phyloP scores from a whole-genome alignment of 2,888 invertebrate genomes.

The Lithophane semibrunnea region DNA sequence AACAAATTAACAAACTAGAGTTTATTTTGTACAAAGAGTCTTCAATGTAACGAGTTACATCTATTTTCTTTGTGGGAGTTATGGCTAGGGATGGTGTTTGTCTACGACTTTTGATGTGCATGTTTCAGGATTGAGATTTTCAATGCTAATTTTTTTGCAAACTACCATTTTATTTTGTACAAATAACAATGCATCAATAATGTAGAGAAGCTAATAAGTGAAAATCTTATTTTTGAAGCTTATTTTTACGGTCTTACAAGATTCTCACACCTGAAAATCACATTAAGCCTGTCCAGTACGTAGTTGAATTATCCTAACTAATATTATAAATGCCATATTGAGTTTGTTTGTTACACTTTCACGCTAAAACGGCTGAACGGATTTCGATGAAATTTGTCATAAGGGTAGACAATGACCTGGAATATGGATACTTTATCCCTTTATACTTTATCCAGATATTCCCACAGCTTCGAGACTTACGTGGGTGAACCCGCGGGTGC shows the following conservation, averaged over 20 bases:
- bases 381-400: too few species aligned
- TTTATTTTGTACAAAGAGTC: constrained; percentile 35
- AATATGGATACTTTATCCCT: too few species aligned
- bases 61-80: constrained; percentile 2
- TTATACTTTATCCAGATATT: too few species aligned
- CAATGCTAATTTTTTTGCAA: too few species aligned
- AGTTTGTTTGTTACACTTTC: too few species aligned
- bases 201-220: background rate
- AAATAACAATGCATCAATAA: background rate
- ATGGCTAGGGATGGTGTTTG: background rate
- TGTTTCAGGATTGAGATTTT: background rate
- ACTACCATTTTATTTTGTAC: too few species aligned
- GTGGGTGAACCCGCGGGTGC: too few species aligned
- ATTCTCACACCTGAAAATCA: background rate
- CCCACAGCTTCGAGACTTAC: too few species aligned
- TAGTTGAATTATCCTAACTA: background rate
- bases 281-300: background rate
- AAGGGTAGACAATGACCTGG: too few species aligned
- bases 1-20: constrained; percentile 49
- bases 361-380: too few species aligned
- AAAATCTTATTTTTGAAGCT: background rate
- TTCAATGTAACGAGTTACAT: constrained; percentile 22
- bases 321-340: too few species aligned
- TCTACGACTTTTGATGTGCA: background rate
- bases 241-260: background rate